A percentile compares a stretch with the other conserved stretches of the same genome.
phyloP scores from a whole-genome alignment of 2,113 vertebrate genomes.

The Oreochromis tanganicae region DNA sequence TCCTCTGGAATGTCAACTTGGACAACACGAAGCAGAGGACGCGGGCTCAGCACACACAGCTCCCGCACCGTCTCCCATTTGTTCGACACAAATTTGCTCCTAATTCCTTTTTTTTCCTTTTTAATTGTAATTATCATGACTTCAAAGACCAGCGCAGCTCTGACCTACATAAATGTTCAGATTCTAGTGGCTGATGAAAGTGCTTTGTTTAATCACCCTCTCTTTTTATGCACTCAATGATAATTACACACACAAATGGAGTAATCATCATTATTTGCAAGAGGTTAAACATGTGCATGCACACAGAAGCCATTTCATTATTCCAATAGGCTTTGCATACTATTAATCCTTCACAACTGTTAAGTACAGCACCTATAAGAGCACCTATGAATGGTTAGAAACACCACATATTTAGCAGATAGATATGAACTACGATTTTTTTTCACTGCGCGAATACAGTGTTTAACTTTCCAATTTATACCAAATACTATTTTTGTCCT shows the following conservation, averaged over 20 bases:
- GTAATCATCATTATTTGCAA: slow-evolving; percentile 50
- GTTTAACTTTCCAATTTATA: neutral
- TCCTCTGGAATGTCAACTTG: slow-evolving; percentile 71
- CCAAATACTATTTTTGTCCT: neutral
- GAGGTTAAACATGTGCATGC: slow-evolving; percentile 28
- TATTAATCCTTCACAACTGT: slow-evolving; percentile 34
- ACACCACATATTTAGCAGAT: neutral
- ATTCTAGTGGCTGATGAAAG: slow-evolving; percentile 55
- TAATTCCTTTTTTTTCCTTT: neutral
- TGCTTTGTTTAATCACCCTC: slow-evolving; percentile 56
- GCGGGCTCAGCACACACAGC: slow-evolving; percentile 20
- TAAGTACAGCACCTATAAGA: neutral
- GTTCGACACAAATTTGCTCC: neutral
- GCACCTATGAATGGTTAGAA: neutral
- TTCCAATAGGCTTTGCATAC: slow-evolving; percentile 23
- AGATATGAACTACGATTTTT: neutral
- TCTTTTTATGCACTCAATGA: slow-evolving; percentile 25
- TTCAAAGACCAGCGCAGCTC: neutral
- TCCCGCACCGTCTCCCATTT: slow-evolving; percentile 13
- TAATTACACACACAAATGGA: slow-evolving; percentile 51
- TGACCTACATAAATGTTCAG: slow-evolving; percentile 10
- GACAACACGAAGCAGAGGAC: slow-evolving; percentile 55
- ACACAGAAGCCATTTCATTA: slow-evolving; percentile 55
- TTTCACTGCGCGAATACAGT: neutral
- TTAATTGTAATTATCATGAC: neutral